Evolutionary conservation across 2,113 vertebrate genomes (phyloP).

Genomic region (Psilopsiagon aurifrons): DNA sequence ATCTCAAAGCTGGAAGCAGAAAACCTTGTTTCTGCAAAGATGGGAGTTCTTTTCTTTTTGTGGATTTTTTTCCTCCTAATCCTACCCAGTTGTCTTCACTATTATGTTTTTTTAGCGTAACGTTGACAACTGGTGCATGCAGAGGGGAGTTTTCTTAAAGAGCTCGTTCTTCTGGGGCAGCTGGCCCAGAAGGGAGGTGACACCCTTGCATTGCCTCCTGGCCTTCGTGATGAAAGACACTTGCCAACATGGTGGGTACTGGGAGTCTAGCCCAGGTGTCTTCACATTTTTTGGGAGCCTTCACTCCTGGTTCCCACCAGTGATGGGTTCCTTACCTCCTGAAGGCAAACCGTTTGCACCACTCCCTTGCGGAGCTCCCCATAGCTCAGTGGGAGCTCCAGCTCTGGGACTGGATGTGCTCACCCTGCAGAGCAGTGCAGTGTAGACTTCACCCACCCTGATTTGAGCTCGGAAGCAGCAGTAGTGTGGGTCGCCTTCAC

Average conservation of each 20-base stretch:
- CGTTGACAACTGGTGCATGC: not conserved
- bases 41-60: not conserved
- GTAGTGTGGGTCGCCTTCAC: not conserved
- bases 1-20: conserved; percentile 12
- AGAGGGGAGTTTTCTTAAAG: not conserved
- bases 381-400: not conserved
- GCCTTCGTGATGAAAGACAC: not conserved
- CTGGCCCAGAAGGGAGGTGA: not conserved
- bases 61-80: not conserved
- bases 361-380: not conserved
- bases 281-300: not conserved
- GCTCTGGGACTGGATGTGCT: not conserved
- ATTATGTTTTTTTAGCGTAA: not conserved
- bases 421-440: not conserved
- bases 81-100: conserved; percentile 7
- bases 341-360: not conserved
- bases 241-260: not conserved
- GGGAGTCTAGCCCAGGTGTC: not conserved
- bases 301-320: not conserved
- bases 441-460: not conserved
- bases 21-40: conserved; percentile 16
- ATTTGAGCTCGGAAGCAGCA: not conserved
- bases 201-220: not conserved
- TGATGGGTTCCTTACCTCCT: not conserved
- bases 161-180: not conserved